phyloP scores from a whole-genome alignment of 2,888 invertebrate genomes.

The Tyria jacobaeae region DNA sequence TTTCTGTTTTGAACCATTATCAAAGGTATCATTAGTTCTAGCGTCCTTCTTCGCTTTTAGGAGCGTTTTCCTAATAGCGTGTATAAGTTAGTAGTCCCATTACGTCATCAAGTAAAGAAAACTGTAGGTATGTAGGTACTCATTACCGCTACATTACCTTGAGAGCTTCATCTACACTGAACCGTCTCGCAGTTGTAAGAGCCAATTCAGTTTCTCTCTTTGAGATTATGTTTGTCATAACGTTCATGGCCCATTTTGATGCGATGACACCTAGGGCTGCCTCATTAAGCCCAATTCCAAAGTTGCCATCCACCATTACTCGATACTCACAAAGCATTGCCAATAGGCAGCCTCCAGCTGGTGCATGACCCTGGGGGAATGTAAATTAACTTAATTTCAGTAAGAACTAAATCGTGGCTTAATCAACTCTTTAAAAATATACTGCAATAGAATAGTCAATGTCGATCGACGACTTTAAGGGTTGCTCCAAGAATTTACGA shows the following conservation, averaged over 20 bases:
- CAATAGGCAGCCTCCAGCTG: constrained; percentile 94
- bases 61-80: too few species aligned
- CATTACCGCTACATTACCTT: constrained; percentile 67
- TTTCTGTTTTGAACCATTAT: too few species aligned
- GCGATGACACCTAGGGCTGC: constrained; percentile 93
- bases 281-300: constrained; percentile 94
- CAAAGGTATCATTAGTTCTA: too few species aligned
- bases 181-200: constrained; percentile 91
- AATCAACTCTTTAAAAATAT: too few species aligned
- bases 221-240: constrained; percentile 89
- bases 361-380: constrained; percentile 89
- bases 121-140: neutral
- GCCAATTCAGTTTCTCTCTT: constrained; percentile 91
- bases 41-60: too few species aligned
- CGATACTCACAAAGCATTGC: constrained; percentile 94
- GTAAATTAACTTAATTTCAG: too few species aligned
- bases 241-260: constrained; percentile 90
- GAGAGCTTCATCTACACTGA: constrained; percentile 91
- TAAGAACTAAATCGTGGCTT: too few species aligned
- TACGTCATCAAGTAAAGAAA: too few species aligned
- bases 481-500: too few species aligned
- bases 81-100: too few species aligned
- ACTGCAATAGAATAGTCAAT: too few species aligned
- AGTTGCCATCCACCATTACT: constrained; percentile 92
- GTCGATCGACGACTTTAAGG: too few species aligned